Evolutionary conservation across 2,888 invertebrate species (phyloP), one percentile per base, ranked within the genome.

Genomic region (Deilephila porcellus): DNA sequence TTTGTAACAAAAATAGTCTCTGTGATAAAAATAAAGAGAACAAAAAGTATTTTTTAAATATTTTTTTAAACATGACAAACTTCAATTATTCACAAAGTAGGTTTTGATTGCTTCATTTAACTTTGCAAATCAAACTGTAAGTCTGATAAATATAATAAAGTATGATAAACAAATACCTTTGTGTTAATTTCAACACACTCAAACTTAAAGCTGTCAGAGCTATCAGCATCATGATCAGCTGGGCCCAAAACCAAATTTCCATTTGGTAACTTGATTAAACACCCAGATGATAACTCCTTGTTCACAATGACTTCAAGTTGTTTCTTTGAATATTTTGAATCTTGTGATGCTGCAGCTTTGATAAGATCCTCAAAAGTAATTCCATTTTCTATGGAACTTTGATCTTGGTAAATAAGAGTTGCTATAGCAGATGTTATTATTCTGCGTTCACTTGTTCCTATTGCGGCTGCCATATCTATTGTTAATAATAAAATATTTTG

Each of bases 391-490:
- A 97, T 92, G 82, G 96, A 97, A 88, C 96, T 97, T 73, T 97
- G 96, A 85, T 97, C 97, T 82, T 96, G 95, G 79, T 96, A 96
- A 76, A 97, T 96, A 53, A 97, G 92, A 83, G 97, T 96, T 72
- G 97, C 96, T 77, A 97, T 96, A 32, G 97, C 97, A 77, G 96
- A 96, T 70, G 96, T 96, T 77, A 97, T 95, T 81, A 97, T 91
- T 80, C 94, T 86, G 85, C 96, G 85, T 86, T 96, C 89, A 87
- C 88, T 90, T 76, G 89, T 88, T 76, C 90, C 92, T 76, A 91
- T 83, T 75, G 88, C 81, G 85, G 94, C 81, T 76, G 90, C 86
- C 96, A 96, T 91, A 91, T 84, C 77, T 86, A 82, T 70, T 77
- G 74, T 73, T 74, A 76, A 67, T 14, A 60, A 71, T 71, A 11